Evolutionary conservation across 1,140 invertebrate genomes (phyloP).

Genomic region (Aphaenogaster rudis): DNA sequence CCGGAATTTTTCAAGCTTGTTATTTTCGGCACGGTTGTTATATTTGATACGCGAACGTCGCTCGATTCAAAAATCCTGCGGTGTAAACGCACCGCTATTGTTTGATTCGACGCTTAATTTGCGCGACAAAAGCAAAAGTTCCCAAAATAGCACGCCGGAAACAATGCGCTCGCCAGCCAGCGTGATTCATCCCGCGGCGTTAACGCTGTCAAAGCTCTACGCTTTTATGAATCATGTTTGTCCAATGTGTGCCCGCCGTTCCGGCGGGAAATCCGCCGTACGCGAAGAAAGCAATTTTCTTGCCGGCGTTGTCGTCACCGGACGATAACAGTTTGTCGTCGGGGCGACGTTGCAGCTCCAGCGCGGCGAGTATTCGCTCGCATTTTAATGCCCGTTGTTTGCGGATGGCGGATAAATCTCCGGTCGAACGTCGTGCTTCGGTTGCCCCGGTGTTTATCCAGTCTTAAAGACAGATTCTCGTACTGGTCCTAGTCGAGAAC

Average conservation of each 20-base stretch:
- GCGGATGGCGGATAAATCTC: neutral
- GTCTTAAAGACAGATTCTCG: neutral
- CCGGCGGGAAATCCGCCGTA: neutral
- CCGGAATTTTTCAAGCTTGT: neutral
- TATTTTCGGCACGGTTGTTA: neutral
- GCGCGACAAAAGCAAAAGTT: constrained; percentile 20
- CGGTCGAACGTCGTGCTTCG: neutral
- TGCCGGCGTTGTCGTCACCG: constrained; percentile 1
- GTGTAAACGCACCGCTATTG: neutral
- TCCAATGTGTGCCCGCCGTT: neutral
- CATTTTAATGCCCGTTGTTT: constrained; percentile 37
- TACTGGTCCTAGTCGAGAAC: neutral
- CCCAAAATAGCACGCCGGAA: neutral
- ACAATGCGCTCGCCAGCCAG: constrained; percentile 28
- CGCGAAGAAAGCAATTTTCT: constrained; percentile 50
- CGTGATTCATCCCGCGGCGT: constrained; percentile 20
- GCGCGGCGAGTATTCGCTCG: neutral
- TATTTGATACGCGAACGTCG: neutral
- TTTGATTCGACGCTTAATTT: constrained; percentile 23
- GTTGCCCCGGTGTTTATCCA: neutral
- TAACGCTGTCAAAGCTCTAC: constrained; percentile 19
- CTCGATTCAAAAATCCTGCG: neutral
- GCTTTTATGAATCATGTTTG: constrained; percentile 40
- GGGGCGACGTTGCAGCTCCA: neutral
- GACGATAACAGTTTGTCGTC: constrained; percentile 21